These are phyloP conservation scores for Macrobrachium rosenbergii DNA, from an alignment of 1,140 invertebrate species.

Conservation along the genomic window DNA sequence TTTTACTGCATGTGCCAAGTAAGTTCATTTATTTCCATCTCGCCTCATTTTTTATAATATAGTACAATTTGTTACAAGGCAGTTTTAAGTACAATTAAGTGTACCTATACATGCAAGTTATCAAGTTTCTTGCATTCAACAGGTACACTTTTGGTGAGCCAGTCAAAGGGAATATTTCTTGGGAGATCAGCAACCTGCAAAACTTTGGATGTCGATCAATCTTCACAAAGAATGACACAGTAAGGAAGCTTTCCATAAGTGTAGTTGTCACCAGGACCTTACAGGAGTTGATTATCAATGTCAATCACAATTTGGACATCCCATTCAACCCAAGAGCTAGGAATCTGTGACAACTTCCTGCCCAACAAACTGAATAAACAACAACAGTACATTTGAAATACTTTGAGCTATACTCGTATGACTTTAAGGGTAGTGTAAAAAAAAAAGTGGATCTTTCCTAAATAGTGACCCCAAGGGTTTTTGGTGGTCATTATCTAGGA, in stretches of 20 bases:
- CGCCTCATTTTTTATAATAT: background rate
- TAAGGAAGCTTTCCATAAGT: background rate
- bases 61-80: too few species aligned
- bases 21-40: background rate
- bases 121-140: background rate
- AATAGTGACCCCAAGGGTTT: too few species aligned
- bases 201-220: background rate
- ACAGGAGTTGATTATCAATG: background rate
- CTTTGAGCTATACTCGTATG: background rate
- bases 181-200: background rate
- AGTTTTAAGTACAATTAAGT: too few species aligned
- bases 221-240: background rate
- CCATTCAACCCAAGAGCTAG: too few species aligned
- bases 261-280: background rate
- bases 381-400: background rate
- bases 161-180: background rate
- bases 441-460: too few species aligned
- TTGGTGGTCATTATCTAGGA: too few species aligned
- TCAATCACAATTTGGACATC: background rate
- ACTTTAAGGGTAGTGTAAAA: too few species aligned
- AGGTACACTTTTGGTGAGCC: conserved; percentile 20
- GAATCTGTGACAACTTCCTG: too few species aligned
- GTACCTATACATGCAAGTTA: background rate
- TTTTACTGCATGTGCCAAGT: background rate
- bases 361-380: background rate